Base-by-base conservation (phyloP, 30 jellyfish, hydroid and myxozoan genomes). In the Aurelia sp. region DNA sequence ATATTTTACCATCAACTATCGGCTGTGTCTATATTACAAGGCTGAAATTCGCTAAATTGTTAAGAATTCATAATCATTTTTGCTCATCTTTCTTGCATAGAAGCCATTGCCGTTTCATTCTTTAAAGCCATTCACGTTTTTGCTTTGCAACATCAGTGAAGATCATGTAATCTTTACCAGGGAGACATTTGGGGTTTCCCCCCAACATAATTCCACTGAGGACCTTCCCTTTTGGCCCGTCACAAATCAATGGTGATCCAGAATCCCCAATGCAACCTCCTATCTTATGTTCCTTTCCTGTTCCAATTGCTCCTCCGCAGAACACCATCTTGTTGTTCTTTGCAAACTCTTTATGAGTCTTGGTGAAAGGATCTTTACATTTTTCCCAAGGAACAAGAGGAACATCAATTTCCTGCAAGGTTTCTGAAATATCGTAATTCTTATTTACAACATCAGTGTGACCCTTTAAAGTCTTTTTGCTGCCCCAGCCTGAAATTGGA, bases 201-300 rank as follows among this genome's bases (percentile, higher is more conserved):
- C 93, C 93, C 18, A 84, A 59, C 65, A 84, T 16, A 7, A 84
- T 62, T 7, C 93, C 93, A 16, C 19, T 21, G 10, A 70, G 24
- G 8, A 72, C 76, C 13, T 44, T 18, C 21, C 82, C 93, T 40
- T 62, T 16, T 24, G 44, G 48, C 2, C 69, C 61, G 85, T 59
- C 62, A 81, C 93, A 84, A 22, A 73, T 17, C 41, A 84, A 67
- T 3, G 93, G 93, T 27, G 93, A 84, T 0, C 93, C 93, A 2
- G 88, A 72, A 59, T 84, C 93, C 11, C 93, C 93, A 59, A 84
- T 72, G 59, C 93, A 84, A 53, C 93, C 93, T 13, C 88, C 82
- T 18, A 10, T 47, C 24, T 74, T 50, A 7, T 47, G 58, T 19
- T 19, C 17, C 15, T 50, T 19, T n/a, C 17, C 40, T 3, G 31